These are phyloP conservation scores for Euplagia quadripunctaria DNA, from an alignment of 2,888 invertebrate species.

Conservation along the genomic window DNA sequence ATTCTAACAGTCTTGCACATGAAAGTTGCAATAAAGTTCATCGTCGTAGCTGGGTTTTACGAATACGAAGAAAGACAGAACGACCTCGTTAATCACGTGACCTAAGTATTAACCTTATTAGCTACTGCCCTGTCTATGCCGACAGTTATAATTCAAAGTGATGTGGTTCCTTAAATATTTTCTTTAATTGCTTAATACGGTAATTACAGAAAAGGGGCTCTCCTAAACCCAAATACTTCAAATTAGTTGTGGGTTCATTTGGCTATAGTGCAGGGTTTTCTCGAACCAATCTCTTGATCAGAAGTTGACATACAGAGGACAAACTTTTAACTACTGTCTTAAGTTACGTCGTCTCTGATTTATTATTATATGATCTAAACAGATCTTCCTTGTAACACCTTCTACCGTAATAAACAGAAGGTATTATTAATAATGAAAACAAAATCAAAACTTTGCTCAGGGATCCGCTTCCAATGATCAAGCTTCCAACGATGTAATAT, in stretches of 20 bases:
- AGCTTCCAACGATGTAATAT: neutral
- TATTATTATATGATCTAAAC: too few species aligned
- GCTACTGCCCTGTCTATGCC: too few species aligned
- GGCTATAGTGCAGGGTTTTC: neutral
- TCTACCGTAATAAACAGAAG: neutral
- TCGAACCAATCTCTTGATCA: neutral
- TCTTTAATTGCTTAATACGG: too few species aligned
- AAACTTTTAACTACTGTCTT: neutral
- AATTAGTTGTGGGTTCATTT: too few species aligned
- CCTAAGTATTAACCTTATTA: neutral
- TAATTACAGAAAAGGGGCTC: too few species aligned
- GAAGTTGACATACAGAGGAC: neutral
- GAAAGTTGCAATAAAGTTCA: slow-evolving; percentile 6
- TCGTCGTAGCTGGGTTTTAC: neutral
- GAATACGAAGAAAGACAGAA: neutral
- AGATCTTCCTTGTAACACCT: too few species aligned
- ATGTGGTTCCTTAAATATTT: too few species aligned
- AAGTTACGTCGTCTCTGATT: too few species aligned
- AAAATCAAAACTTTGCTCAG: neutral
- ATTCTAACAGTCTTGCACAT: slow-evolving; percentile 30
- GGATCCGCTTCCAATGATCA: neutral
- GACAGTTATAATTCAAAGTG: too few species aligned
- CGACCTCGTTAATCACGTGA: neutral
- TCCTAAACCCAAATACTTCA: too few species aligned
- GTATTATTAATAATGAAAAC: neutral